Percentiles rank a stretch among this genome's conserved stretches.
These are phyloP conservation scores for Boulengeromyrus knoepffleri DNA, from an alignment of 2,113 vertebrate species.

Conservation along the genomic window DNA sequence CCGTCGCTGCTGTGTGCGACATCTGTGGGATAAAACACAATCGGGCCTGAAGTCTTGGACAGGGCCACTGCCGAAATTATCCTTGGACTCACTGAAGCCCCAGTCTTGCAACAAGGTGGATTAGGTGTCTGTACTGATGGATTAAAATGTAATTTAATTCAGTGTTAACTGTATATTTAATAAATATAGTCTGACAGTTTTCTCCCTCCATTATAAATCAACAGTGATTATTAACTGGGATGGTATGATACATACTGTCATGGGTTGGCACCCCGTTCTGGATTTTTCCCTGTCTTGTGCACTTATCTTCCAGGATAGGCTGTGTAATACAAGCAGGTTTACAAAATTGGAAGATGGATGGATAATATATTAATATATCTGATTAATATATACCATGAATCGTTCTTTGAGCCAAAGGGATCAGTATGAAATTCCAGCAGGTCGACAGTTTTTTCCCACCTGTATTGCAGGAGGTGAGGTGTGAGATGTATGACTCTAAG, in stretches of 20 bases:
- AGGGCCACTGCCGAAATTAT: not conserved
- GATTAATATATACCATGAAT: not conserved
- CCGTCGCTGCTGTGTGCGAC: slow-evolving; percentile 14
- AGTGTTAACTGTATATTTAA: not conserved
- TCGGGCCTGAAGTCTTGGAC: not conserved
- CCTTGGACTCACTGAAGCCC: not conserved
- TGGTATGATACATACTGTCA: not conserved
- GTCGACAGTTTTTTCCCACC: not conserved
- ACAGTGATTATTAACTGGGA: not conserved
- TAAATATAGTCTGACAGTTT: not conserved
- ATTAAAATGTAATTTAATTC: not conserved
- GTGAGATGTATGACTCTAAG: not conserved
- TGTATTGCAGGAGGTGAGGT: not conserved
- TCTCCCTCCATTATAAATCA: not conserved
- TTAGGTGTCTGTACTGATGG: not conserved
- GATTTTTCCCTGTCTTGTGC: not conserved
- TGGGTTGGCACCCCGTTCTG: not conserved
- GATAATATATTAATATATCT: not conserved
- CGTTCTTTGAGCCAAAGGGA: not conserved
- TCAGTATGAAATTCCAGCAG: not conserved
- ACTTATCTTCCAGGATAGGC: not conserved
- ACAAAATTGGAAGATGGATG: not conserved
- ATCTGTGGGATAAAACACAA: slow-evolving; percentile 20
- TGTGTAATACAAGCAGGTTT: not conserved
- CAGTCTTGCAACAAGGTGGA: not conserved